Evolutionary conservation across 2,113 vertebrate species (phyloP), one percentile per base, ranked within the genome.

Genomic region (Apaloderma vittatum): DNA sequence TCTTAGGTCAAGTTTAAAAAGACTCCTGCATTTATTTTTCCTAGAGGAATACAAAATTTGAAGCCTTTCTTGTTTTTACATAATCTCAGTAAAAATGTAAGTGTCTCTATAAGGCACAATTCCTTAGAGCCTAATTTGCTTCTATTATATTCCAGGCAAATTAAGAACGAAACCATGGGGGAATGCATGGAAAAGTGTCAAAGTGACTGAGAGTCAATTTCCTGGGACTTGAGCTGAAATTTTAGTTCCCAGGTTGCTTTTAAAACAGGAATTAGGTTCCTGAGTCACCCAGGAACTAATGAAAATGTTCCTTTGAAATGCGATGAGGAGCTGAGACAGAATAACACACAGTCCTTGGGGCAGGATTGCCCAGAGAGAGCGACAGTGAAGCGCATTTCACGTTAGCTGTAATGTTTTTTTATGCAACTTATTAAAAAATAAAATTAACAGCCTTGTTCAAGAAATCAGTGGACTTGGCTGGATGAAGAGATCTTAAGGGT

Each of bases 81-180:
- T 26, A 46, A 8, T 66, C 51, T 90, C 75, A 43, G 13, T 59
- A 66, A 83, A 71, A 88, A 73, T 16, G 32, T 59, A 74, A 93
- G 68, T 10, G 5, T 77, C 72, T 93, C 75, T 90, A 55, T 80
- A 92, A 94, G 57, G 61, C 94, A 48, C 29, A 81, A 95, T 95
- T 96, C 93, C 96, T 96, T n/a, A 46, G 94, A 88, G 93, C 34
- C 88, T 93, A 62, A 94, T 96, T 95, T 95, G 18, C 90, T 94
- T 90, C 93, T 92, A 83, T 97, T 96, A 79, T 94, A 94, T 95
- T 97, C 90, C 45, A 91, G 83, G 78, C 88, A 93, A 95, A 97
- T 96, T 97, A 96, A 86, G 95, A 96, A 92, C 72, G 78, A 96
- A 96, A 67, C 48, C 93, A 30, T 84, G 19, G 49, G 86, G 86